Conservation (phyloP, 2,888 invertebrate genomes). For the Agrotis clavis region DNA sequence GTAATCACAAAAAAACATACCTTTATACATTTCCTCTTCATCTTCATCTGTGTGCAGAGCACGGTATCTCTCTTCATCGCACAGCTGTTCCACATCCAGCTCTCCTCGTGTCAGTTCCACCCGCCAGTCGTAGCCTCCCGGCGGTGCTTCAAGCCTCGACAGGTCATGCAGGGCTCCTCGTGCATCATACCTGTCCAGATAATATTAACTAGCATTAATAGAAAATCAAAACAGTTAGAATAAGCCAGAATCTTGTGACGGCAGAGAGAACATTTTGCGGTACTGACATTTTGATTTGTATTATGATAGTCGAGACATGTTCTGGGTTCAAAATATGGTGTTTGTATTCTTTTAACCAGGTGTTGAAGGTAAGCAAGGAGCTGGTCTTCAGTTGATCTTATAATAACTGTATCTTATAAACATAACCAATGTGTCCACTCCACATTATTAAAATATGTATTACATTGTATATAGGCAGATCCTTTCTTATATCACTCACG, state of each 20-base stretch:
- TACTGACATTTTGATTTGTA: neutral
- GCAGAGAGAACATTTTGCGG: constrained; percentile 21
- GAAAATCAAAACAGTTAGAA: constrained; percentile 4
- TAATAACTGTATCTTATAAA: neutral
- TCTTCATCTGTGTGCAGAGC: constrained; percentile 97
- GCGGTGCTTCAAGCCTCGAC: constrained; percentile 94
- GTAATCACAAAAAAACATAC: constrained; percentile 82
- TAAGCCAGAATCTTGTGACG: constrained; percentile 44
- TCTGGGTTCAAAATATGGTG: constrained; percentile 9
- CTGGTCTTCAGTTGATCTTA: constrained; percentile 16
- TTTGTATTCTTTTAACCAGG: neutral
- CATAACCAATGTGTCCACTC: neutral
- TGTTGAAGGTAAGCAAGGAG: constrained; percentile 25
- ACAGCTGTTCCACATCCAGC: constrained; percentile 96
- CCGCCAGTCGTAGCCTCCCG: constrained; percentile 93
- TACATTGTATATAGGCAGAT: constrained; percentile 12
- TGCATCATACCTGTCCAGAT: constrained; percentile 96
- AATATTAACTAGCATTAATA: constrained; percentile 58
- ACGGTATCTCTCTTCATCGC: constrained; percentile 98
- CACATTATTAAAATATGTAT: neutral
- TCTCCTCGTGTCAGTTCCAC: constrained; percentile 94
- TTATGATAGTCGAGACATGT: constrained; percentile 5
- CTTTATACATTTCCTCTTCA: constrained; percentile 97
- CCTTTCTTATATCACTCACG: constrained; percentile 15
- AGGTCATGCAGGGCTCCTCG: constrained; percentile 97